These are phyloP conservation scores for Acutogordius australiensis DNA, from an alignment of 2,888 invertebrate species.

Conservation along the genomic window DNA sequence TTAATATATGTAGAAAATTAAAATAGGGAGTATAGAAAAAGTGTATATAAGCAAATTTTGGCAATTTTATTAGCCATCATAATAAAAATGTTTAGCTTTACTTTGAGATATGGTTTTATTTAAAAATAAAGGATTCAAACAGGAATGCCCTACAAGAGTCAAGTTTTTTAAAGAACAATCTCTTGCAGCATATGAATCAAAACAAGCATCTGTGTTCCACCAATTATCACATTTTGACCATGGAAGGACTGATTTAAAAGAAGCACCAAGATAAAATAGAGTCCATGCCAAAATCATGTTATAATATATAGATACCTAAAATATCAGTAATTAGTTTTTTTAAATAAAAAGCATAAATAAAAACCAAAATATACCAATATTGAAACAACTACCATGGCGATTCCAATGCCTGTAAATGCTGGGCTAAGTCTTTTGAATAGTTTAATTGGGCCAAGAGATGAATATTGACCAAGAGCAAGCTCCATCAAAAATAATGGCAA, in stretches of 20 bases:
- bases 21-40: too few species aligned
- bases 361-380: neutral
- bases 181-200: neutral
- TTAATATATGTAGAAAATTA: too few species aligned
- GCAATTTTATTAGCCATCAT: too few species aligned
- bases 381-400: conserved; percentile 3
- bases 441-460: neutral
- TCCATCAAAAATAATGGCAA: conserved; percentile 9
- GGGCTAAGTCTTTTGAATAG: neutral
- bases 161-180: neutral
- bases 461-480: conserved; percentile 6
- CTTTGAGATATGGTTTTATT: too few species aligned
- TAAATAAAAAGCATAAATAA: neutral
- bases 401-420: conserved; percentile 8
- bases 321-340: neutral
- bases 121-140: too few species aligned
- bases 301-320: conserved; percentile 3
- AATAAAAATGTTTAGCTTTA: too few species aligned
- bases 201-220: conserved; percentile 9
- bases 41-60: too few species aligned
- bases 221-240: neutral
- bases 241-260: conserved; percentile 1
- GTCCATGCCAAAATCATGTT: conserved; percentile 12
- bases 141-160: too few species aligned
- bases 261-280: neutral